Evolutionary conservation across 2,888 invertebrate species (phyloP).

Genomic region (Pheosia tremula): DNA sequence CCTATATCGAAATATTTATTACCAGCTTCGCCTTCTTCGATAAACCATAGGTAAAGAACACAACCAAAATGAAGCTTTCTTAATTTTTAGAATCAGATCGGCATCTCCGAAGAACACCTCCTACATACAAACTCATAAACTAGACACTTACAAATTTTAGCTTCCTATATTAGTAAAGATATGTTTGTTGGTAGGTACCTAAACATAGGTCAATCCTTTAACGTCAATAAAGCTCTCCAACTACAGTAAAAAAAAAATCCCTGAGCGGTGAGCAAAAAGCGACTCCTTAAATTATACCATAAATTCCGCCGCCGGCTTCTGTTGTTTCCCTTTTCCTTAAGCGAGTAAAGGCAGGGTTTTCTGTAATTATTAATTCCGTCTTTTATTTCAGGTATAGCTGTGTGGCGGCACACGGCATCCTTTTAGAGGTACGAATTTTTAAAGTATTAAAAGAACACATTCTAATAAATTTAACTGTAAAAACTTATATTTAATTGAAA

Average conservation of each 20-base stretch:
- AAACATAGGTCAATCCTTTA: not conserved
- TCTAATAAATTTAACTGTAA: too few relatives aligned
- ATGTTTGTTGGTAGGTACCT: too few relatives aligned
- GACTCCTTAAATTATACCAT: not conserved
- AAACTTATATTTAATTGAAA: too few relatives aligned
- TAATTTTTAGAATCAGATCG: too few relatives aligned
- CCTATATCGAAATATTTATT: too few relatives aligned
- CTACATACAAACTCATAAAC: too few relatives aligned
- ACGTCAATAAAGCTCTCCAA: not conserved
- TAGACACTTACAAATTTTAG: too few relatives aligned
- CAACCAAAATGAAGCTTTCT: too few relatives aligned
- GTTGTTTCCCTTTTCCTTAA: not conserved
- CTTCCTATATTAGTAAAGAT: too few relatives aligned
- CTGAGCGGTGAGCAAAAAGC: not conserved
- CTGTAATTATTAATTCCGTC: constrained; percentile 8
- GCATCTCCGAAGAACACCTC: too few relatives aligned
- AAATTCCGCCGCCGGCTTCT: not conserved
- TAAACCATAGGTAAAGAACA: too few relatives aligned
- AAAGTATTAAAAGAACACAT: not conserved
- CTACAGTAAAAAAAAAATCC: not conserved
- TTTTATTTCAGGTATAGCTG: constrained; percentile 14
- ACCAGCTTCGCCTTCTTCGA: too few relatives aligned
- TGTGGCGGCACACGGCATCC: not conserved
- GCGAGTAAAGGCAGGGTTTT: not conserved
- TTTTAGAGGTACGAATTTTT: not conserved